Base-by-base conservation (phyloP, 2,113 vertebrate genomes). In the Paramormyrops kingsleyae region DNA sequence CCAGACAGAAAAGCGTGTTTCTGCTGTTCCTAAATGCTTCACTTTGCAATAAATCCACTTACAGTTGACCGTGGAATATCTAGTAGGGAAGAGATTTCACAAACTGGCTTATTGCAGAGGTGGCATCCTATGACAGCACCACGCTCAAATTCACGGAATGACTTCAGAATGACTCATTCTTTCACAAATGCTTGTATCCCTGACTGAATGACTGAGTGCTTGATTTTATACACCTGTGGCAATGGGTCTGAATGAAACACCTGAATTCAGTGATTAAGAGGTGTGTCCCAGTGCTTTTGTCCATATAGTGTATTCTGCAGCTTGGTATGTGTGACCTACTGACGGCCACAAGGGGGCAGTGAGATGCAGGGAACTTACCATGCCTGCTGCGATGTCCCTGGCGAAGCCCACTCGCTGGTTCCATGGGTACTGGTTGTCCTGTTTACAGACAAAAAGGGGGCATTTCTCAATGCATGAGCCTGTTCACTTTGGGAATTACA, bases 371-470 rank as follows among this genome's bases (percentile, higher is more conserved):
- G 39, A 15, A 94, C 95, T 95, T 92, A 99, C 99, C 99, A 99
- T 99, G 47, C 99, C 99, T 0, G 98, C 96, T 0, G 98, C 97
- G 0, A 99, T 99, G 93, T 99, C 99, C 92, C 97, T 99, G 89
- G 97, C 99, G 7, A 99, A 99, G 95, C 98, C 97, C 92, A 99
- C 99, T 70, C 98, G 94, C 94, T 97, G 97, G 91, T 96, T 98
- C 99, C 99, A 99, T 0, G 98, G 97, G 93, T 97, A 98, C 92
- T 96, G 97, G 90, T 95, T 96, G 93, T 99, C 98, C 99, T 99
- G 93, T 39, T 88, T 42, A 59, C 0, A 90, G 56, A 89, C 89
- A 35, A 90, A 85, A 85, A 86, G 47, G 50, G 49, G 15, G 44
- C 3, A 59, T 44, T 88, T 39, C 31, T 88, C 5, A 62, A 44